Evolutionary conservation across 2,888 invertebrate genomes (phyloP), one percentile per base, ranked within the genome.

Genomic region (Hylaea fasciaria): DNA sequence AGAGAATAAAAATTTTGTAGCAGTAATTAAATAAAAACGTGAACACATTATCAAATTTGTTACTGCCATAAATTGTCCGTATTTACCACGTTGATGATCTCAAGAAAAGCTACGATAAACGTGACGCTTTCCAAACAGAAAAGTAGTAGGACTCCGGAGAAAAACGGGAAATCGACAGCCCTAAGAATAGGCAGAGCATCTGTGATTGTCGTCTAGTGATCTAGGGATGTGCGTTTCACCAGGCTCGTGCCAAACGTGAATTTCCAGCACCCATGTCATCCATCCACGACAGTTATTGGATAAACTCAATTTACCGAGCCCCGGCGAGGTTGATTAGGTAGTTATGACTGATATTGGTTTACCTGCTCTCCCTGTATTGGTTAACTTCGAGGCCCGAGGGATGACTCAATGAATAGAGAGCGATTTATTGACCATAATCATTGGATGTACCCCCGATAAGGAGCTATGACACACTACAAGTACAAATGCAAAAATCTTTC

Each of bases 141-240:
- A 22, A 3, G 3, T 10, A 10, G 32, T 4, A 32, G 10, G 9
- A 32, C 1, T 32, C 32, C 32, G 32, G 32, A 10, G 10, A 32
- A 32, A 32, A 1, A 4, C 7, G 10, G 10, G 9, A 1, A 32
- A 9, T 32, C 1, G 32, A 9, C 32, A 32, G 32, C 32, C 32
- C 32, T 32, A 32, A 9, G 32, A 32, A 32, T 32, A 32, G 32
- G 32, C 2, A 14, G 4, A 29, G 59, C 64, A 64, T 64, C 48
- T 64, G 64, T 54, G 57, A 49, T 57, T 53, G 65, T 66, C 63
- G 46, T 49, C 28, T 40, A 48, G 39, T 57, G 52, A 52, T 60
- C 22, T 41, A n/a, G 12, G n/a, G 32, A 2, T 32, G 9, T 32
- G 3, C 32, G 32, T 32, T 32, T 10, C 32, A 52, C 52, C 46